Evolutionary conservation across 2,797 vertebrate genomes (phyloP).

Genomic region (Sciurus vulgaris): DNA sequence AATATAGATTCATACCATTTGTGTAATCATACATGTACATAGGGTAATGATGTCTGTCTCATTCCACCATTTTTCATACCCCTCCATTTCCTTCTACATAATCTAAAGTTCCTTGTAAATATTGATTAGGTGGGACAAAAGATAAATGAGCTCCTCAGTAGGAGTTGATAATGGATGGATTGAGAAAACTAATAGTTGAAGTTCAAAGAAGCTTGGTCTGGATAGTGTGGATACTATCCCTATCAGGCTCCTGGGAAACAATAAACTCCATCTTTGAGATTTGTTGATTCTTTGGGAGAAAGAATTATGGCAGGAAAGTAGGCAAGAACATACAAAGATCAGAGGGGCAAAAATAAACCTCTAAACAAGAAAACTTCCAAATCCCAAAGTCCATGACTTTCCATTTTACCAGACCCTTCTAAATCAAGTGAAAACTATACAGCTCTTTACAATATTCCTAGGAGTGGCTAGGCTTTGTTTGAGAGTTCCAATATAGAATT

Average conservation of each 20-base stretch:
- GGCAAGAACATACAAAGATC: neutral
- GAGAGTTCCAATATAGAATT: neutral
- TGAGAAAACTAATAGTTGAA: conserved; percentile 7
- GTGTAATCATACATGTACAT: too few species aligned
- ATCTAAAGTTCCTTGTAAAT: neutral
- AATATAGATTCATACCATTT: too few species aligned
- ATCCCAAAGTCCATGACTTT: neutral
- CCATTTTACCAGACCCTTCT: neutral
- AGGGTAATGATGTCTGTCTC: too few species aligned
- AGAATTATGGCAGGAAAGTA: neutral
- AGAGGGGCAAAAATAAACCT: neutral
- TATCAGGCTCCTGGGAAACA: neutral
- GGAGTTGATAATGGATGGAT: neutral
- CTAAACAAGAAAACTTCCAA: neutral
- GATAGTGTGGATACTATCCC: neutral
- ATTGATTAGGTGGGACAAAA: neutral
- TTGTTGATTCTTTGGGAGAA: neutral
- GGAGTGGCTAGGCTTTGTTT: neutral
- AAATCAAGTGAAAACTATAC: neutral
- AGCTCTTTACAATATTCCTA: neutral
- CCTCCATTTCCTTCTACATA: too few species aligned
- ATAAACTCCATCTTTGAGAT: neutral
- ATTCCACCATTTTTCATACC: too few species aligned
- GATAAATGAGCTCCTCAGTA: neutral
- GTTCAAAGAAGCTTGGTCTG: neutral